Evolutionary conservation across 2,113 vertebrate genomes (phyloP).

Genomic region (Cathartes aura): DNA sequence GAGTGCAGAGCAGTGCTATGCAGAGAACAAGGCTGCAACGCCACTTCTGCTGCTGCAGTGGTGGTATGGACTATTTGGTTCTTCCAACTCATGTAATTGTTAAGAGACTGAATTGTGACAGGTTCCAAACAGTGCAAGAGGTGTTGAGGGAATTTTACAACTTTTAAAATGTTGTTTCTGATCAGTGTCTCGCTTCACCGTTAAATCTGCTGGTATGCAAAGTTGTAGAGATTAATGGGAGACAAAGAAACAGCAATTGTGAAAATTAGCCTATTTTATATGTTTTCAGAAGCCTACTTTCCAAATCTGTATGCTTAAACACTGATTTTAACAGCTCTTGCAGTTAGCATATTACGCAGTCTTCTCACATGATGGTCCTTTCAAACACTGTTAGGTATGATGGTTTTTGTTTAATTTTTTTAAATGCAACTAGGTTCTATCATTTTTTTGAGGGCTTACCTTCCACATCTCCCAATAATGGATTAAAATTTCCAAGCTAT

Average conservation of each 20-base stretch:
- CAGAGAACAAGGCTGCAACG: background rate
- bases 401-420: background rate
- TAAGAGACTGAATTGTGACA: no score
- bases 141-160: background rate
- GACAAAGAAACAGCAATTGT: background rate
- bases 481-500: background rate
- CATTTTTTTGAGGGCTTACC: background rate
- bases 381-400: background rate
- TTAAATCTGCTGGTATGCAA: background rate
- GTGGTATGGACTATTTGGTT: no score
- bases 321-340: background rate
- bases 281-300: background rate
- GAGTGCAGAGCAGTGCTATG: background rate
- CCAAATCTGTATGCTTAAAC: background rate
- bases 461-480: background rate
- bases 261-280: background rate
- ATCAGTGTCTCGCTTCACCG: background rate
- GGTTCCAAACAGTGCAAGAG: background rate
- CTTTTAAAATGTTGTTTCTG: background rate
- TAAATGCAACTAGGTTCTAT: background rate
- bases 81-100: background rate
- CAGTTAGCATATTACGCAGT: background rate
- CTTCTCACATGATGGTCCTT: background rate
- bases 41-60: background rate
- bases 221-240: background rate